Evolutionary conservation across 1,140 invertebrate species (phyloP), one percentile per base, ranked within the genome.

Genomic region (Schlechtendalia chinensis): DNA sequence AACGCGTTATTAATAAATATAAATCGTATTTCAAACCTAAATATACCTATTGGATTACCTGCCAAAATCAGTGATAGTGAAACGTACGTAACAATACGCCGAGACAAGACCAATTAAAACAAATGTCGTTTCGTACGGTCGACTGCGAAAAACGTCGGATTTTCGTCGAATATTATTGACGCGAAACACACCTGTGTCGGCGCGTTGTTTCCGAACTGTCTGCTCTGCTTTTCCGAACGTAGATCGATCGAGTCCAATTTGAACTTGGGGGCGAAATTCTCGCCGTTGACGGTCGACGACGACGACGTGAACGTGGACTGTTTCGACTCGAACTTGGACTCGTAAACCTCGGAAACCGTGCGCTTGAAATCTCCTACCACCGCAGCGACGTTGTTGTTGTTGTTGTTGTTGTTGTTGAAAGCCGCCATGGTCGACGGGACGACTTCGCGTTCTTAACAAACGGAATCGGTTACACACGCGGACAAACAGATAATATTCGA

Each of bases 171-270:
- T n/a, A n/a, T n/a, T n/a, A n/a, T n/a, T n/a, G n/a, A n/a, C n/a
- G n/a, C n/a, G n/a, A n/a, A n/a, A 53, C 69, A 0, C 0, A 85
- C 84, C 81, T 85, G 80, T 17, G 85, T 72, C 59, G 83, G 81
- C 29, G 85, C 84, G 75, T 86, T 82, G 54, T 84, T 82, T 11
- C 84, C 84, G 45, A 84, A 82, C 81, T 86, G 82, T 32, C 84
- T 80, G 10, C 83, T 82, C 1, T 84, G 82, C 81, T 86, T 75
- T 72, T 82, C 63, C 19, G 32, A 59, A 6, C 77, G 69, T 53
- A 75, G 56, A 29, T 32, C 58, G n/a, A 69, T 71, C 8, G 71
- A 81, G n/a, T 77, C 61, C 29, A 79, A 50, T 79, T 81, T 77
- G n/a, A 39, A 71, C 16, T 72, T 80, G 14, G 79, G 58, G 22